Base-by-base conservation (phyloP, 2,113 vertebrate genomes). In the Nothoprocta pentlandii region DNA sequence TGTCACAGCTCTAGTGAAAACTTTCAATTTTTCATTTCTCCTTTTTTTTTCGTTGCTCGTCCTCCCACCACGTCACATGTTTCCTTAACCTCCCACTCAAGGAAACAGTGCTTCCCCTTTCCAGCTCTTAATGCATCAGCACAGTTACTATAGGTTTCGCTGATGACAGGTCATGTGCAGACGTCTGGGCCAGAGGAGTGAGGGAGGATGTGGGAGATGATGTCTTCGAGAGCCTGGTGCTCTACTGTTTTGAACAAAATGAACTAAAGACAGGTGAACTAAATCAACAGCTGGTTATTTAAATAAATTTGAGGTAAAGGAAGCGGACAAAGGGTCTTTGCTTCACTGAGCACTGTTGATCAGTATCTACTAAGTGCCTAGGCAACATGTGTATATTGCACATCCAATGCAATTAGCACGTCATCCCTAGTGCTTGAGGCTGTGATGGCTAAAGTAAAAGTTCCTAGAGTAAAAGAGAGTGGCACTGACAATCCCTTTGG, bases 11-110 rank as follows among this genome's bases (percentile, higher is more conserved):
- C 63, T 88, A 83, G 92, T 2, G 12, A 92, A 95, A 92, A 75
- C 78, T 95, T 93, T 93, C 54, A 80, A 69, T 76, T 97, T 95
- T 67, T 96, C 94, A 95, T 95, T 97, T 97, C 96, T 94, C 75
- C 88, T 94, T 97, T 97, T 39, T 39, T 39, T 97, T 82, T 93
- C 69, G 90, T 49, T 83, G 84, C 69, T 94, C n/a, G 63, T 90
- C 87, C 76, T 80, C 91, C 93, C 59, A 95, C 92, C 5, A 80
- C 5, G 69, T 94, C 95, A 95, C 87, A 64, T 54, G 53, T 64
- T 97, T 96, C 92, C 89, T 78, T 85, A 94, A 71, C 87, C 94
- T 93, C 95, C 92, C 93, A 81, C 95, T 95, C 94, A 93, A 86
- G 74, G 83, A 41, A 69, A n/a, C 12, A 73, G 86, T 61, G 67